Evolutionary conservation across 2,888 invertebrate genomes (phyloP).

Genomic region (Eugnorisma glareosa): DNA sequence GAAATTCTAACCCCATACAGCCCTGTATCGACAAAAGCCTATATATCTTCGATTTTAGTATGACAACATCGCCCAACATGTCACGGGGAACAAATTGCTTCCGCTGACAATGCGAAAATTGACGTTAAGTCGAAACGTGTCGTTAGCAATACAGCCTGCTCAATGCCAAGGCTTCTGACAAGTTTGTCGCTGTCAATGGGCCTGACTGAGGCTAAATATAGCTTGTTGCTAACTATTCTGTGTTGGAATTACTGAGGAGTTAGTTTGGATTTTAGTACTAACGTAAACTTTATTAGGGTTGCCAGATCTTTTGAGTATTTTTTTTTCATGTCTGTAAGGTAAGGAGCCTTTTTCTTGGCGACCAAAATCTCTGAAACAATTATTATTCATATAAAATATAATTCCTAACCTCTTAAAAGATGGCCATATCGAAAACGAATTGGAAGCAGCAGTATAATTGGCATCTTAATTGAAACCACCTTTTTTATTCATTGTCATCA

Average conservation of each 20-base stretch:
- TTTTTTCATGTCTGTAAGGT: background rate
- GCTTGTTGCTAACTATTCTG: background rate
- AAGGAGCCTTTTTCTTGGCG: background rate
- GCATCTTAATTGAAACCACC: conserved; percentile 30
- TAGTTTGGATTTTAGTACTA: background rate
- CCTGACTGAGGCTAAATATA: background rate
- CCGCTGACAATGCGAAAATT: conserved; percentile 35
- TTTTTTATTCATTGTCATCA: background rate
- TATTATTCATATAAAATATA: background rate
- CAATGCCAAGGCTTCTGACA: conserved; percentile 2
- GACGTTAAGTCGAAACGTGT: conserved; percentile 29
- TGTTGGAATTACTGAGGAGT: background rate
- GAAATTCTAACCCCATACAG: background rate
- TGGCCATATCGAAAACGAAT: conserved; percentile 1
- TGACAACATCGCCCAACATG: conserved; percentile 17
- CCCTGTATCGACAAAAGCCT: conserved; percentile 6
- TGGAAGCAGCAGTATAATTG: conserved; percentile 8
- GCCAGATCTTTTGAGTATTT: background rate
- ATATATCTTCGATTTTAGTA: conserved; percentile 28
- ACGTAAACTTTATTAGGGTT: background rate
- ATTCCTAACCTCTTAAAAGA: background rate
- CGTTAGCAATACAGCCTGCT: conserved; percentile 12
- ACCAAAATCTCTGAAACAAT: background rate
- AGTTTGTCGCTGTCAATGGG: conserved; percentile 9
- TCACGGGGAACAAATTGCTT: conserved; percentile 55